Evolutionary conservation across 2,797 vertebrate species (phyloP).

Genomic region (Lycodopsis pacificus): DNA sequence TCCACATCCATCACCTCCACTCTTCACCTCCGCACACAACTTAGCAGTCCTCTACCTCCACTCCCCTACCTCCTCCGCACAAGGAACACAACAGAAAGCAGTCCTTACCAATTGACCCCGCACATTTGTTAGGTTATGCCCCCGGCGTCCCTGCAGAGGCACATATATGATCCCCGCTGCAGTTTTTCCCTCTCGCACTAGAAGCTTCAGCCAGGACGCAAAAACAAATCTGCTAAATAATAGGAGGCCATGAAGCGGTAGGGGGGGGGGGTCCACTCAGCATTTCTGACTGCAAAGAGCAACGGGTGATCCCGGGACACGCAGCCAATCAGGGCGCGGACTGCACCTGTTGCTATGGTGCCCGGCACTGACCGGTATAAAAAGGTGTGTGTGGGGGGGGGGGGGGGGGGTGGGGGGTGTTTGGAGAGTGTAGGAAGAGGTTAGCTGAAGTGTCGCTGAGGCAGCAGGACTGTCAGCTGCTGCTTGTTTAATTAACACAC

Average conservation of each 20-base stretch:
- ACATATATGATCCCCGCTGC: constrained; percentile 83
- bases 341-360: constrained; percentile 69
- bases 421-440: background rate
- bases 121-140: constrained; percentile 89
- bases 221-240: constrained; percentile 82
- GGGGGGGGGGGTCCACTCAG: constrained; percentile 81
- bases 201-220: constrained; percentile 83
- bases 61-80: constrained; percentile 26
- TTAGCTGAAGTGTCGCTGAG: background rate
- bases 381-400: background rate
- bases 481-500: background rate
- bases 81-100: constrained; percentile 59
- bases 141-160: constrained; percentile 76
- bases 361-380: constrained; percentile 40
- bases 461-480: background rate
- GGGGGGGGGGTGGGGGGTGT: background rate
- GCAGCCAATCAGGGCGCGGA: constrained; percentile 72
- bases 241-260: constrained; percentile 73
- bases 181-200: constrained; percentile 73
- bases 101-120: constrained; percentile 82
- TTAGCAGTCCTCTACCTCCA: constrained; percentile 48
- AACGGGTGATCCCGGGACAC: constrained; percentile 54
- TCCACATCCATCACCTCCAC: constrained; percentile 48
- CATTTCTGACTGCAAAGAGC: constrained; percentile 80
- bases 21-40: constrained; percentile 37